Base-by-base conservation (phyloP, 2,888 invertebrate species). In the Eudemis profundana region DNA sequence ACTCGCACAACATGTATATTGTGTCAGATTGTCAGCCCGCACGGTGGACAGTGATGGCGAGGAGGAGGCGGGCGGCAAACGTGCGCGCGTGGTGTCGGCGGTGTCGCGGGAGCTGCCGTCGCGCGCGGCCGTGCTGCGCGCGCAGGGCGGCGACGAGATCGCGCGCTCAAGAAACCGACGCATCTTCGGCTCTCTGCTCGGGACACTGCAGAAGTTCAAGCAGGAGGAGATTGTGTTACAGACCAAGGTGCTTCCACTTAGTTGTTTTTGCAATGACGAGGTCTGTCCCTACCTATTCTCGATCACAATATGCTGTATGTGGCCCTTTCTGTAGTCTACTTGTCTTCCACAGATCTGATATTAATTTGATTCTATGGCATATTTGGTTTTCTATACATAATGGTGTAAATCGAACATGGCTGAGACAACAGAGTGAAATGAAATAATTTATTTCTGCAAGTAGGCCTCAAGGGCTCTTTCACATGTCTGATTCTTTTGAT, bases 101-200 rank as follows among this genome's bases (percentile, higher is more conserved):
- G 96, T 98, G 50, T 96, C 96, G 70, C 94, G 96, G 71, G 98
- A 98, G 83, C 87, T 96, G 51, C 97, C 98, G n/a, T 96, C 97
- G 15, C 76, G 91, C 38, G 90, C 90, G 1, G 88, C 89, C 0
- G 89, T 89, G 33, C 76, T 91, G n/a, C 78, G 95, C 68, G 97
- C 96, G 50, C 98, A 97, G 85, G 96, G 95, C 51, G 94, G 94
- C 7, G 98, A 98, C 84, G 96, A 96, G 71, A 95, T 96, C 78
- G 97, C 95, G 15, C 93, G 95, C 67, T 96, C 94, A 21, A 93
- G 99, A 71, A 99, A 99, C 87, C 94, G 96, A 69, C 94, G 99
- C 64, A 99, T 99, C 96, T 99, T 99, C 91, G 98, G 99, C 7
- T 96, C 98, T 17, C 92, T 99, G 46, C 89, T 99, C 60, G 99